Base-by-base conservation (phyloP, 1,140 invertebrate genomes). In the Drosophila kohkoa region DNA sequence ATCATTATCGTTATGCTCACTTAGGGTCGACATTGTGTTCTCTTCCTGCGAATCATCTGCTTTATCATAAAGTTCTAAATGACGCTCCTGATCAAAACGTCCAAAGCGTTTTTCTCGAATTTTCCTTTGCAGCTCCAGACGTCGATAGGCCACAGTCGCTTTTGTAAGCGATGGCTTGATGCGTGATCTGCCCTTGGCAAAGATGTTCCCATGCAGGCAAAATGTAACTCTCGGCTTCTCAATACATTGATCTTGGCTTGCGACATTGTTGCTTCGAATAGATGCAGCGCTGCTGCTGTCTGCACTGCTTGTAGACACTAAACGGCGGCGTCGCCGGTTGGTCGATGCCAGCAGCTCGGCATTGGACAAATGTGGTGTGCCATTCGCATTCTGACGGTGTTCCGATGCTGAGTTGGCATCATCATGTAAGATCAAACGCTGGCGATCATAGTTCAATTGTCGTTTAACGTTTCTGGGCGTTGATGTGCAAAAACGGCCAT, bases 401-500 rank as follows among this genome's bases (percentile, higher is more conserved):
- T 55, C 15, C 1, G 5, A 15, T n/a, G 25, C 54, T 11, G 28
- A 8, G n/a, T 11, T 4, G 1, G 38, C 11, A 54, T 78, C 65
- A 52, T 51, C 38, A 32, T 78, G 69, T 5, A 54, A 55, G 15
- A 75, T 75, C 60, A 80, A 35, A 55, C 77, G 72, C 25, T 75
- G 75, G 32, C 81, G 78, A 77, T 91, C 79, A 38, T 77, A 90
- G 70, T 85, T 76, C 20, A 73, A 69, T 58, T 67, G 75, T 20
- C 79, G 90, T 58, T 88, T 90, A 10, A 38, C 8, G 8, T 7
- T 10, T 38, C 89, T 81, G 3, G 89, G 89, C 32, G 89, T 91
- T 5, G 89, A 91, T 3, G 87, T 85, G 46, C 81, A 85, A 32
- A 88, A 74, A 3, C 13, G 35, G n/a, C 30, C 30, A 41, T 38